Evolutionary conservation across 2,888 invertebrate genomes (phyloP).

Genomic region (Rhodophaea formosa): DNA sequence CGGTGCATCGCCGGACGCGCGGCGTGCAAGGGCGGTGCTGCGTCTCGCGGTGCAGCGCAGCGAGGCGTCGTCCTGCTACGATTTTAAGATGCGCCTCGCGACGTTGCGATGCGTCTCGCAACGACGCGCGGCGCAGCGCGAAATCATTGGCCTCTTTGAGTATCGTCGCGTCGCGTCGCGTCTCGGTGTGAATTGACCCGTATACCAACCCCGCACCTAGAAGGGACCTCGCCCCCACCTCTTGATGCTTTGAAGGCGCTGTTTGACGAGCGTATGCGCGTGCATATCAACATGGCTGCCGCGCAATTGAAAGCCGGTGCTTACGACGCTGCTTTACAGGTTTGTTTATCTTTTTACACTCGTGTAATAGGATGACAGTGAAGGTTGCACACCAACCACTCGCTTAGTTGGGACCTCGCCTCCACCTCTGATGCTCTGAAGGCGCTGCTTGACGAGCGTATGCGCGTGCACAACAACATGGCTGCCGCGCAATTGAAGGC

Average conservation of each 20-base stretch:
- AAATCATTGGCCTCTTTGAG: no score
- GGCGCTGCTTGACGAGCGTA: slow-evolving; percentile 87
- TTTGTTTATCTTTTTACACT: no score
- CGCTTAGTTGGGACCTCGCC: slow-evolving; percentile 67
- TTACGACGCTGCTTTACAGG: slow-evolving; percentile 82
- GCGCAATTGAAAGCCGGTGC: slow-evolving; percentile 94
- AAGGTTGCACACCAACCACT: slow-evolving; percentile 71
- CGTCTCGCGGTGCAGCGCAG: no score
- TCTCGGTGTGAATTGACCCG: no score
- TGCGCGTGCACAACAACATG: slow-evolving; percentile 92
- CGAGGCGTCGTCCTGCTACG: no score
- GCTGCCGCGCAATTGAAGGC: slow-evolving; percentile 95
- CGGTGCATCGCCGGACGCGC: no score
- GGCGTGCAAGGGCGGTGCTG: no score
- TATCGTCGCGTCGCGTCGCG: no score
- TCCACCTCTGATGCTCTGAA: slow-evolving; percentile 52
- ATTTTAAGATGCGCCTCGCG: no score
- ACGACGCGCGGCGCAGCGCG: no score
- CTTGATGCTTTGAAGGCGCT: slow-evolving; percentile 68
- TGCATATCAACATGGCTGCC: slow-evolving; percentile 95
- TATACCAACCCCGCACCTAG: slow-evolving; percentile 76
- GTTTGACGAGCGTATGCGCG: slow-evolving; percentile 89
- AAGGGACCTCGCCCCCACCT: slow-evolving; percentile 61
- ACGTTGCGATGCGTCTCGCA: no score
- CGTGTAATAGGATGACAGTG: no score